These are phyloP conservation scores for Diglossa brunneiventris DNA, from an alignment of 2,113 vertebrate species.

Conservation along the genomic window DNA sequence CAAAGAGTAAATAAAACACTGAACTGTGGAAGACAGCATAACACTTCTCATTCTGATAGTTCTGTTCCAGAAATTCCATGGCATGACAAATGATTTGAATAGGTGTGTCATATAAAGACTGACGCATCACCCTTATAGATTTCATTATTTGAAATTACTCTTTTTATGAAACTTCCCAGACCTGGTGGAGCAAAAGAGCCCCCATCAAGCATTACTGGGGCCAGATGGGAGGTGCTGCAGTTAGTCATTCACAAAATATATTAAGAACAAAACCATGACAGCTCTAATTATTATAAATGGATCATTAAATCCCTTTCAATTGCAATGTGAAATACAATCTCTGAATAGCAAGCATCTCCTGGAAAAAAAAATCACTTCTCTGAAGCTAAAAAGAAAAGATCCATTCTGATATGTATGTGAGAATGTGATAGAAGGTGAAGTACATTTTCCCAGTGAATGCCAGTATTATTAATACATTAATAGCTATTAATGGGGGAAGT, in stretches of 20 bases:
- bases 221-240: slow-evolving; percentile 24
- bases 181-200: background rate
- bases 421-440: slow-evolving; percentile 15
- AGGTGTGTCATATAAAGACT: background rate
- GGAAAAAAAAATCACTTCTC: background rate
- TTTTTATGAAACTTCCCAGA: slow-evolving; percentile 21
- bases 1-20: background rate
- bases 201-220: background rate
- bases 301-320: slow-evolving; percentile 38
- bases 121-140: background rate
- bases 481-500: background rate
- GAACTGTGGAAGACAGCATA: background rate
- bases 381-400: background rate
- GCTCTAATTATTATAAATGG: slow-evolving; percentile 53
- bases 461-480: slow-evolving; percentile 26
- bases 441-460: slow-evolving; percentile 18
- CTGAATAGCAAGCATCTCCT: slow-evolving; percentile 12
- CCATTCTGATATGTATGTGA: background rate
- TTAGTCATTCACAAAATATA: slow-evolving; percentile 45
- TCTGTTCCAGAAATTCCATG: background rate
- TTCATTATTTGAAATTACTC: background rate
- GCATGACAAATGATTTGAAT: background rate
- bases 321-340: slow-evolving; percentile 10
- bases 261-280: slow-evolving; percentile 10
- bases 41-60: background rate